phyloP scores from a whole-genome alignment of 2,888 invertebrate species.

The Hesperia comma region DNA sequence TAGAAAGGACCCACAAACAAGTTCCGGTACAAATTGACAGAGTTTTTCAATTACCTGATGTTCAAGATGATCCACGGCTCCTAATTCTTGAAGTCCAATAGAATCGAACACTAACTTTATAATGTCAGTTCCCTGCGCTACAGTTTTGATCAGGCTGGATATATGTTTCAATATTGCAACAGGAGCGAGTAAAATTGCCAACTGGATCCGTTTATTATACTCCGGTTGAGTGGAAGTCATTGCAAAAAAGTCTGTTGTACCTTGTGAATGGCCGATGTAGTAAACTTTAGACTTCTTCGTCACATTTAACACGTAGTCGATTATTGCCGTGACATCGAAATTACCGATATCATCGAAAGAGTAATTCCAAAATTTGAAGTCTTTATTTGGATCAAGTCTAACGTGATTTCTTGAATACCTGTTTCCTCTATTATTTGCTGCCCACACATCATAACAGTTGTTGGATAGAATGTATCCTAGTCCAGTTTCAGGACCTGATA shows the following conservation, averaged over 20 bases:
- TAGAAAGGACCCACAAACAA: constrained; percentile 82
- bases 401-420: constrained; percentile 82
- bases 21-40: constrained; percentile 66
- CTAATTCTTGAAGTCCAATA: constrained; percentile 85
- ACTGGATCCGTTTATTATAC: constrained; percentile 81
- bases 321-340: constrained; percentile 87
- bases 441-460: constrained; percentile 77
- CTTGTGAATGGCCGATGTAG: constrained; percentile 88
- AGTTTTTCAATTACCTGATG: constrained; percentile 63
- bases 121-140: constrained; percentile 47
- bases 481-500: constrained; percentile 62
- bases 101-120: constrained; percentile 58
- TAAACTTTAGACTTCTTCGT: constrained; percentile 81
- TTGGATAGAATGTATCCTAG: constrained; percentile 65
- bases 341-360: constrained; percentile 88
- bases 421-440: constrained; percentile 81
- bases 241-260: constrained; percentile 83
- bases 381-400: constrained; percentile 57
- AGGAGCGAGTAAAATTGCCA: constrained; percentile 81
- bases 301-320: constrained; percentile 52
- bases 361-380: constrained; percentile 76
- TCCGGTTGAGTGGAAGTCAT: constrained; percentile 77
- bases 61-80: constrained; percentile 80
- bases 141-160: constrained; percentile 54
- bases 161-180: constrained; percentile 81